Evolutionary conservation across 2,888 invertebrate genomes (phyloP).

Genomic region (Timema podura): DNA sequence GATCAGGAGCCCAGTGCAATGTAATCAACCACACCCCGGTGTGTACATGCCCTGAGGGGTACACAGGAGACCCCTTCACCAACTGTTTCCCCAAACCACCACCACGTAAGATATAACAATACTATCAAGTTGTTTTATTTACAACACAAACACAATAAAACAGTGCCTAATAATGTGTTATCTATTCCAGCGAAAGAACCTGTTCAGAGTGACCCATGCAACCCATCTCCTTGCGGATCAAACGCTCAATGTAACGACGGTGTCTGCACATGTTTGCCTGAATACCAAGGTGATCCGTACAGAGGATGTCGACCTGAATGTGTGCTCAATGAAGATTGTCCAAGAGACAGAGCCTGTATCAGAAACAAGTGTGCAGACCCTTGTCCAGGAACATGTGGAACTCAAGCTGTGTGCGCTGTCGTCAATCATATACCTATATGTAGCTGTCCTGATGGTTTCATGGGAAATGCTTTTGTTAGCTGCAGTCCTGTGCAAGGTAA

Average conservation of each 20-base stretch:
- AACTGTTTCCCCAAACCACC: slow-evolving; percentile 42
- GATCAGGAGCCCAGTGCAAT: slow-evolving; percentile 42
- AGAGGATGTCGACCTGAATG: slow-evolving; percentile 74
- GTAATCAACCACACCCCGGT: slow-evolving; percentile 41
- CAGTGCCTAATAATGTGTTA: no score
- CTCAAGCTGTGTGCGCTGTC: slow-evolving; percentile 67
- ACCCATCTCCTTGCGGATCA: slow-evolving; percentile 42
- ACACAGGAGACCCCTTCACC: slow-evolving; percentile 42
- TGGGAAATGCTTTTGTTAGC: slow-evolving; percentile 61
- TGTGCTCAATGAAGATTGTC: slow-evolving; percentile 68
- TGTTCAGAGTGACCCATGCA: slow-evolving; percentile 58
- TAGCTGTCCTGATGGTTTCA: slow-evolving; percentile 62
- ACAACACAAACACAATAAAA: no score
- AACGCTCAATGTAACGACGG: slow-evolving; percentile 60
- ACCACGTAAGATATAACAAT: slow-evolving; percentile 15
- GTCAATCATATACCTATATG: slow-evolving; percentile 76
- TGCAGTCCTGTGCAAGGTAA: slow-evolving; percentile 53
- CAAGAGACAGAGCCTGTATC: slow-evolving; percentile 63
- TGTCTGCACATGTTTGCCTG: slow-evolving; percentile 46
- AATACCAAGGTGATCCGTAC: slow-evolving; percentile 57
- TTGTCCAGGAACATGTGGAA: slow-evolving; percentile 70
- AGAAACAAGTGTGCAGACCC: slow-evolving; percentile 68
- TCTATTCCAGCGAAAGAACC: slow-evolving; percentile 36
- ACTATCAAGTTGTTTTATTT: no score
- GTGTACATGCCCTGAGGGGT: slow-evolving; percentile 53